Evolutionary conservation across 2,888 invertebrate species (phyloP).

Genomic region (Lucinisca nassula): DNA sequence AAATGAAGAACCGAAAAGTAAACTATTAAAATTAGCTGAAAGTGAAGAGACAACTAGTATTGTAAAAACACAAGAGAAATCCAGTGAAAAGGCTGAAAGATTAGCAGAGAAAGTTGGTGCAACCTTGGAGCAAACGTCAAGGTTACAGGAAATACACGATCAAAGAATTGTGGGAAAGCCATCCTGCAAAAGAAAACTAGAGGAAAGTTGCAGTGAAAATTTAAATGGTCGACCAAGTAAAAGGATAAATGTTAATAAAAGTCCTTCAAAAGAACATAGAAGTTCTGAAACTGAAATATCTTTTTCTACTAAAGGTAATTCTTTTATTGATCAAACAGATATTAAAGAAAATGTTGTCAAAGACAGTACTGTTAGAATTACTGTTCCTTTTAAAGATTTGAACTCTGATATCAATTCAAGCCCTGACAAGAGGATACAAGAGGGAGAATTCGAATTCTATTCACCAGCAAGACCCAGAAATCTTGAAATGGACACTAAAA

Average conservation of each 20-base stretch:
- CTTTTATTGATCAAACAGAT: no score
- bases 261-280: background rate
- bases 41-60: background rate
- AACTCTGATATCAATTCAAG: constrained; percentile 54
- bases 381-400: constrained; percentile 23
- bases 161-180: constrained; percentile 4
- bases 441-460: constrained; percentile 27
- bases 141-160: background rate
- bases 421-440: constrained; percentile 33
- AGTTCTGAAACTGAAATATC: background rate
- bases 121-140: background rate
- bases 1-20: background rate
- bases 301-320: background rate
- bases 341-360: background rate
- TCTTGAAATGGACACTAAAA: constrained; percentile 6
- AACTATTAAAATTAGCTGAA: background rate
- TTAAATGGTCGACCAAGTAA: constrained; percentile 52
- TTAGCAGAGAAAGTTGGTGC: background rate
- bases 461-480: constrained; percentile 29
- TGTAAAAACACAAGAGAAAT: background rate
- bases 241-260: background rate
- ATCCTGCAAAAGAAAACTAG: constrained; percentile 65
- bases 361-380: constrained; percentile 37
- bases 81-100: background rate
- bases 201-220: constrained; percentile 28